A percentile compares a stretch with the other conserved stretches of the same genome.
Conservation (phyloP, 2,797 vertebrate genomes). For the Cephalopachus bancanus region DNA sequence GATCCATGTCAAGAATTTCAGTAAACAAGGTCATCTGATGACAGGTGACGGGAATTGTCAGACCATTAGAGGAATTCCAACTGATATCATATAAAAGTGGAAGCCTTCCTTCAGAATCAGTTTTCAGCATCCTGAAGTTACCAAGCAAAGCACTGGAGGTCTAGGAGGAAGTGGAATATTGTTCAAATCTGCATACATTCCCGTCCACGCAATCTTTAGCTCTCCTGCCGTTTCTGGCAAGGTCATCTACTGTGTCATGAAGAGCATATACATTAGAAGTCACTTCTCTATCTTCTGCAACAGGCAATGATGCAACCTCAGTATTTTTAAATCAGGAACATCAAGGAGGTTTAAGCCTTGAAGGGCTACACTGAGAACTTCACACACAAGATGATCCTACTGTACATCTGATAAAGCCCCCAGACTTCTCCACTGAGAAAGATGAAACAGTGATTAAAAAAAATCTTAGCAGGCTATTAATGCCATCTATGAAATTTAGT, state of each 20-base stretch:
- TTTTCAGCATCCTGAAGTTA: neutral
- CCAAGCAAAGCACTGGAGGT: neutral
- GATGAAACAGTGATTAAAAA: neutral
- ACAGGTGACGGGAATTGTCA: neutral
- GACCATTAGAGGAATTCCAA: neutral
- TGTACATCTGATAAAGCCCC: neutral
- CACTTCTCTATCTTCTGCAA: neutral
- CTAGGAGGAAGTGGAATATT: neutral
- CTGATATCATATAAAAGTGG: neutral
- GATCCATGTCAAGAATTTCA: conserved; percentile 27
- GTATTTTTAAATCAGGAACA: neutral
- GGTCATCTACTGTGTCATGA: neutral
- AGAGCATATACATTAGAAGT: neutral
- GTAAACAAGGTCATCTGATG: neutral
- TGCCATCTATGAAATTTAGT: neutral
- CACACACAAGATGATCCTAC: too few species aligned
- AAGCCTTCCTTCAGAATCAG: neutral
- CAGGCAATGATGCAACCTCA: neutral
- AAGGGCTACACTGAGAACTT: neutral
- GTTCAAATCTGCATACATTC: neutral
- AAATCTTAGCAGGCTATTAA: neutral
- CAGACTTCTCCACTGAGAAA: neutral
- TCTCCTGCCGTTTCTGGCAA: neutral
- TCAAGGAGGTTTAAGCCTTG: neutral
- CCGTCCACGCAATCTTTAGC: accelerated